Evolutionary conservation across 2,113 vertebrate genomes (phyloP), one percentile per base, ranked within the genome.

Genomic region (Neopipo cinnamomea): DNA sequence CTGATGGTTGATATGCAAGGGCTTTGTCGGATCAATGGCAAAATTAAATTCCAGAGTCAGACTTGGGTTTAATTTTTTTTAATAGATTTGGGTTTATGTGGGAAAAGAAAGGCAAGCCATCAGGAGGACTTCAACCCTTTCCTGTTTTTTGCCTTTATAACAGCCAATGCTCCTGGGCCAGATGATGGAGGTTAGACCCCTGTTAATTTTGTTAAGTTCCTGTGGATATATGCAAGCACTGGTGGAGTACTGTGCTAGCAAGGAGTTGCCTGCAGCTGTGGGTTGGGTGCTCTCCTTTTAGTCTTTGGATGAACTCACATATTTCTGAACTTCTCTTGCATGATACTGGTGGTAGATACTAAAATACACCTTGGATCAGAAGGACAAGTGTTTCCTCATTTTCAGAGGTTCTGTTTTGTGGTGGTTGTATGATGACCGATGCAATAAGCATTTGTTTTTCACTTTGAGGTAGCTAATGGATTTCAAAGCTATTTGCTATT

Each of bases 401-500:
- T 85, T 44, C 67, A 71, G 75, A 47, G 52, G 13, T 67, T 35
- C 56, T 80, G 39, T 24, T 91, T 86, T 65, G 44, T 81, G 83
- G 9, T 44, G 49, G 30, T 16, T 92, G 52, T n/a, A 56, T 58
- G 65, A 22, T 72, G 82, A 72, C 27, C 0, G 3, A 49, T 62
- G 85, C 68, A 81, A 89, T 56, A 72, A 94, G 47, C 61, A 46
- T 68, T 88, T 92, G 56, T 31, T 90, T 95, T 95, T 73, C 66
- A 65, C 66, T 96, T 91, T 84, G 88, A 91, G 61, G 56, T 58
- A 91, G 88, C 52, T 96, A 96, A 95, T 97, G 93, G 83, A 92
- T 97, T 93, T 93, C 88, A 75, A 79, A 94, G 76, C 83, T 84
- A 65, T 96, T 94, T 96, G 79, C 81, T 89, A 5, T 80, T 91